These are phyloP conservation scores for Drosophila paramelanica DNA, from an alignment of 2,888 invertebrate genomes.

Conservation along the genomic window DNA sequence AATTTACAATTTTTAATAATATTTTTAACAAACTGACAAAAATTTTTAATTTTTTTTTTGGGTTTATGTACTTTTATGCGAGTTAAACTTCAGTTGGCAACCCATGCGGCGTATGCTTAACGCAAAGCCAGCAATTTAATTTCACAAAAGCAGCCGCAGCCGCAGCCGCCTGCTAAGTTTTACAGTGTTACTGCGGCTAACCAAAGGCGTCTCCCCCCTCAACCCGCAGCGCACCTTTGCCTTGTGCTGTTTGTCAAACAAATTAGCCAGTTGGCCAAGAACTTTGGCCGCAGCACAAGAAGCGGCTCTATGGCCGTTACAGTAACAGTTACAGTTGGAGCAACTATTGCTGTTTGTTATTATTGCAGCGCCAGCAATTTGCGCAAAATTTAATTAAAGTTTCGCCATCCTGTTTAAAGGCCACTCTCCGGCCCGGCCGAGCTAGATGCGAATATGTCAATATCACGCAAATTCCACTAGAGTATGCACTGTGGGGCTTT, in stretches of 20 bases:
- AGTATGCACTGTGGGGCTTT: constrained; percentile 3
- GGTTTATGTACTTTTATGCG: not conserved
- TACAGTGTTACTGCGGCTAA: constrained; percentile 34
- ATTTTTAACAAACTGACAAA: not conserved
- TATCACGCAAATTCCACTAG: constrained; percentile 23
- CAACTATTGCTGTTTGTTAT: constrained; percentile 62
- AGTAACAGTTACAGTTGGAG: constrained; percentile 23
- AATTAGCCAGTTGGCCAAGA: constrained; percentile 70
- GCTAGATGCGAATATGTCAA: constrained; percentile 29
- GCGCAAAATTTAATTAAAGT: constrained; percentile 68
- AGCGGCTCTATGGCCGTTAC: constrained; percentile 18
- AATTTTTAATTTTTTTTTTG: not conserved
- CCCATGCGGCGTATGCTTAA: constrained; percentile 64
- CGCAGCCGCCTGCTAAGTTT: constrained; percentile 18
- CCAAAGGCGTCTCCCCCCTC: not conserved
- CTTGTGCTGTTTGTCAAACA: constrained; percentile 59
- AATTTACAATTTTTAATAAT: not conserved
- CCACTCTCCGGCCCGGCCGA: not conserved
- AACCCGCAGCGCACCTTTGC: not conserved
- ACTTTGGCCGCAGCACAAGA: constrained; percentile 31
- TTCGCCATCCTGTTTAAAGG: constrained; percentile 40
- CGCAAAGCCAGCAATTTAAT: constrained; percentile 59
- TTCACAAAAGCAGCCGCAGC: constrained; percentile 44
- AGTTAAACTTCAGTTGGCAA: constrained; percentile 18
- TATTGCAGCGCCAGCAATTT: constrained; percentile 60